Conservation (phyloP, 1,140 invertebrate species). For the Zaprionus kolodkinae region DNA sequence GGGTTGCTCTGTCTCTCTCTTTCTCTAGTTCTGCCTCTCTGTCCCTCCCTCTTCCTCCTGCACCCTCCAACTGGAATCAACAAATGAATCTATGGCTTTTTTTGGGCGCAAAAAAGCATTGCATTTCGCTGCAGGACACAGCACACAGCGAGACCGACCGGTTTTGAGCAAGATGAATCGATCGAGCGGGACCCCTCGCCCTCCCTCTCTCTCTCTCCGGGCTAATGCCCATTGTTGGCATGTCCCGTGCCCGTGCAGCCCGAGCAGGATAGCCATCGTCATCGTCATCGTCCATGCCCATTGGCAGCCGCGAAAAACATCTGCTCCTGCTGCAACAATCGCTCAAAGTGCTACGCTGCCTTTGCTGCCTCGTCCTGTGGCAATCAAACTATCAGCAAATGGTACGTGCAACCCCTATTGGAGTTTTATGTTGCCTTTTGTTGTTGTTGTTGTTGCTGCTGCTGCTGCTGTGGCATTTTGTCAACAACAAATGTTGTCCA, state of each 20-base stretch:
- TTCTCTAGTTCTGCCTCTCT: slow-evolving; percentile 37
- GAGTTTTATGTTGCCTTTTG: slow-evolving; percentile 42
- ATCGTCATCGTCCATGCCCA: slow-evolving; percentile 23
- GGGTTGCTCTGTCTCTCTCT: slow-evolving; percentile 25
- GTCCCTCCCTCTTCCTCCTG: slow-evolving; percentile 28
- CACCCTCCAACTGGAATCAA: slow-evolving; percentile 34
- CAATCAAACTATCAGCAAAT: slow-evolving; percentile 51
- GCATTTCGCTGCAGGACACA: slow-evolving; percentile 42
- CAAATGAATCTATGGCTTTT: slow-evolving; percentile 54
- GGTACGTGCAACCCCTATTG: slow-evolving; percentile 68
- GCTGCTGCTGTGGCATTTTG: slow-evolving; percentile 61
- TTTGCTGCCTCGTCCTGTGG: slow-evolving; percentile 13
- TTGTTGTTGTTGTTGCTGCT: slow-evolving; percentile 42
- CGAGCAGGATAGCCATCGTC: slow-evolving; percentile 11
- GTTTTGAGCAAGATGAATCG: slow-evolving; percentile 32
- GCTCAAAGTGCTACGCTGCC: slow-evolving; percentile 45
- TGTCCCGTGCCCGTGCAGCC: slow-evolving; percentile 55
- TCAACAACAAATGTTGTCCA: slow-evolving; percentile 61
- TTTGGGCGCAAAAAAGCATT: slow-evolving; percentile 42
- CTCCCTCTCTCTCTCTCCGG: background rate
- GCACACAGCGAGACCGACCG: slow-evolving; percentile 36
- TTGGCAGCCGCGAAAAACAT: slow-evolving; percentile 77
- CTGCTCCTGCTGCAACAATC: slow-evolving; percentile 83
- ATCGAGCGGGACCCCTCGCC: slow-evolving; percentile 10
- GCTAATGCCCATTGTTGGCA: slow-evolving; percentile 63